Evolutionary conservation across 2,888 invertebrate species (phyloP), one percentile per base, ranked within the genome.

Genomic region (Cyaniris semiargus): DNA sequence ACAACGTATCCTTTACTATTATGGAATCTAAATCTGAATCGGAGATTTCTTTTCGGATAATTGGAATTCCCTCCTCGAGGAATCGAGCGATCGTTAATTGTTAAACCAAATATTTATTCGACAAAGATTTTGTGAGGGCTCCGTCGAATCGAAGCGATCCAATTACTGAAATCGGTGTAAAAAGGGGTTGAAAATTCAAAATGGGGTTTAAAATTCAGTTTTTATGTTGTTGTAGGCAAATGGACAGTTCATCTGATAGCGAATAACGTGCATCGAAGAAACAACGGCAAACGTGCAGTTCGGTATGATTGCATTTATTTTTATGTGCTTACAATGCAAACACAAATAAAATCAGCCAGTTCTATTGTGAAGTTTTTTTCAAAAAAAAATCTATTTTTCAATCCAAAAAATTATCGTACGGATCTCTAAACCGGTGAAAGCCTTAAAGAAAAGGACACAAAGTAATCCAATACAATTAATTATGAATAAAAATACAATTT

Each of bases 101-200:
- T 66, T 66, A 31, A 18, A 66, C 66, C 27, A 66, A 66, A 66
- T 66, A 66, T 66, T 66, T 66, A 31, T 66, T 66, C 66, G 31
- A 66, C 66, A 66, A 66, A 66, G 66, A 66, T 66, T 66, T 66
- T 66, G 66, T 31, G 66, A 66, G 66, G 66, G 66, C 66, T 66
- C 66, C 66, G 31, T 31, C 66, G 66, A 66, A 66, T 66, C 27
- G 66, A 18, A 31, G 66, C 66, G 18, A 31, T 66, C 66, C 66
- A 66, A 66, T 66, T 66, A 66, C 27, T 66, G 27, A 31, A 66
- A 66, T 66, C 31, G 66, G 0, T 66, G 66, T 66, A 66, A 66
- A 58, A 66, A 66, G 66, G 27, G 66, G 66, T 66, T 31, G 66
- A 31, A 66, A 60, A 6, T 31, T 66, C 27, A 66, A 66, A 66